phyloP scores from a whole-genome alignment of 2,888 invertebrate species.

The Lithodes maja region DNA sequence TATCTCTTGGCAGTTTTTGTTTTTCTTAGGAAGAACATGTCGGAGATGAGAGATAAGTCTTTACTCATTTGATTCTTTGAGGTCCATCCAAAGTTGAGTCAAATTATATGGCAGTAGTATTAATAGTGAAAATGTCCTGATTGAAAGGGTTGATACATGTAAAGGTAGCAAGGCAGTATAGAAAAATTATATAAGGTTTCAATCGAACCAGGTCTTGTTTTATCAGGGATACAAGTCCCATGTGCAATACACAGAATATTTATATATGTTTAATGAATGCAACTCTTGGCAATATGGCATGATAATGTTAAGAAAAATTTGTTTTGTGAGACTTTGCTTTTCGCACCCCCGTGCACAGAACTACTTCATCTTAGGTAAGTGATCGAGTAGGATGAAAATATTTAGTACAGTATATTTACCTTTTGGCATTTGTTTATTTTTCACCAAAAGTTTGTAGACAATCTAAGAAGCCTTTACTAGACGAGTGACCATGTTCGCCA shows the following conservation, averaged over 20 bases:
- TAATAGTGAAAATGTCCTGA: no score
- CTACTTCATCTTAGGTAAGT: not conserved
- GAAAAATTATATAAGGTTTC: not conserved
- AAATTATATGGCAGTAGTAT: no score
- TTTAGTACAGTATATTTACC: not conserved
- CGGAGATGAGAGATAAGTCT: no score
- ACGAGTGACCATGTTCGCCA: not conserved
- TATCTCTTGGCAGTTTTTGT: no score
- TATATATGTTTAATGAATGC: conserved; percentile 52
- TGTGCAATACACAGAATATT: conserved; percentile 60
- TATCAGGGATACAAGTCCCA: conserved; percentile 31
- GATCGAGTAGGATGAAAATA: not conserved
- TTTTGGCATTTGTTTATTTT: not conserved
- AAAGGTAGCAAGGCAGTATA: no score
- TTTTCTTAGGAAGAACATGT: no score
- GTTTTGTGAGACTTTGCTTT: conserved; percentile 31
- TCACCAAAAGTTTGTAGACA: not conserved
- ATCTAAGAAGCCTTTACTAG: not conserved
- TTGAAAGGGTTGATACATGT: no score
- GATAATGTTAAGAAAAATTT: conserved; percentile 9
- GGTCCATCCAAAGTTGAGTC: no score
- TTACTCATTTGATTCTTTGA: no score
- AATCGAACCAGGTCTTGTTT: not conserved
- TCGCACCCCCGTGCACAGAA: conserved; percentile 14
- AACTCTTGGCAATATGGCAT: conserved; percentile 47